Base-by-base conservation (phyloP, 2,113 vertebrate genomes). In the Colius striatus region DNA sequence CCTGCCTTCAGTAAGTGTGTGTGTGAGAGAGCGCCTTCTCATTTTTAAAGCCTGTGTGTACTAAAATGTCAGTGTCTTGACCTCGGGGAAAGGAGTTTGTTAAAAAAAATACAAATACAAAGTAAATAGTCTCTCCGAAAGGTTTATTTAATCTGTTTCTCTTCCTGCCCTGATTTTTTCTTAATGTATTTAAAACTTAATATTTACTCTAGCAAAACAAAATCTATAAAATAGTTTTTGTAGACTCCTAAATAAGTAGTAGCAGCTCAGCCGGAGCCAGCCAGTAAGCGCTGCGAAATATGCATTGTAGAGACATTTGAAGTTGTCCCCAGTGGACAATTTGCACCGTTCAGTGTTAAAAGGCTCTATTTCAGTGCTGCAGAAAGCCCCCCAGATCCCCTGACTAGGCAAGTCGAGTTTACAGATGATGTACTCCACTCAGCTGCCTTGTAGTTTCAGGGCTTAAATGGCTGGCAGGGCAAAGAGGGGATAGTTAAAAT, bases 271-370 rank as follows among this genome's bases (percentile, higher is more conserved):
- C 88, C 73, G 1, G 95, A 97, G 94, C 95, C 91, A 96, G 96
- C 90, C 93, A 96, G 94, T 92, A 95, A 96, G 92, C 89, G 34
- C 90, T 57, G 80, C 92, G 10, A 77, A 29, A 96, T 96, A 93
- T 93, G 94, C 93, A 82, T 96, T 96, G 95, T 95, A 81, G 96
- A 97, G 97, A 94, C 71, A 76, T 97, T 97, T 97, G 95, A 97
- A 97, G 96, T 90, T 93, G 95, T 97, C 97, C 96, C 96, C 91
- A 94, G 96, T 97, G 97, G 95, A 97, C 97, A 97, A 90, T 97
- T 97, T 97, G 87, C 96, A 95, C 90, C 81, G 51, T 80, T 97
- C 95, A 76, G 96, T 96, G 97, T 97, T 97, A 97, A 97, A 97
- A 98, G 96, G 92, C 96, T 98, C 95, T 68, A 82, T 97, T 63